Evolutionary conservation across 2,888 invertebrate species (phyloP), one percentile per base, ranked within the genome.

Genomic region (Metalampra italica): DNA sequence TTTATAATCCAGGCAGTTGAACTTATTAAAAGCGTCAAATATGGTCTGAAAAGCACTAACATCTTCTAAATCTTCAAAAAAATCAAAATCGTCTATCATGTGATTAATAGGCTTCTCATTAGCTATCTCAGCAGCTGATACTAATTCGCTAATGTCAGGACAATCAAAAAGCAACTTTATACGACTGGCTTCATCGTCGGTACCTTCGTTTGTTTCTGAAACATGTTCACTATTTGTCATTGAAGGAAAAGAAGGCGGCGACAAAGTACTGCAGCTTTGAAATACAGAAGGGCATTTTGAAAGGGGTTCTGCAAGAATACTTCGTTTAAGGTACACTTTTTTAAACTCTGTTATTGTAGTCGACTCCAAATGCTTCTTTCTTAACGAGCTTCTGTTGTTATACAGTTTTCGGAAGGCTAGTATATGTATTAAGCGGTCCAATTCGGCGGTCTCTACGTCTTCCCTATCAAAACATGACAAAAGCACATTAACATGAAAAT

Each of bases 1-100:
- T 62, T 86, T 88, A 49, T 87, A 88, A 71, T 88, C 80, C 1
- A 88, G 71, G 51, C 87, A 87, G 52, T 85, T 88, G 59, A 72
- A 89, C 48, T 70, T 71, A 55, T 71, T 80, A 63, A 79, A 88
- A 0, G 80, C 82, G 5, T 86, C 77, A 1, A 64, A 57, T 57
- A 87, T 57, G 22, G 79, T 68, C 68, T 88, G 89, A 53, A 79
- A 78, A 15, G 79, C 75, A 44, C 64, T 64, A 12, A 62, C 60
- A 41, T 73, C 79, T 5, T 65, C 55, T 54, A 84, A 82, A 54
- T 89, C 86, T 71, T 89, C 88, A 63, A 86, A 87, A 62, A 66
- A 76, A 50, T 87, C 82, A 62, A 66, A 88, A 40, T 87, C 78
- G 46, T 88, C 85, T 44, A 87, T 82, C 49, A 85, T 66, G 50